Conservation (phyloP, 2,797 vertebrate genomes). For the Diplodus sargus region DNA sequence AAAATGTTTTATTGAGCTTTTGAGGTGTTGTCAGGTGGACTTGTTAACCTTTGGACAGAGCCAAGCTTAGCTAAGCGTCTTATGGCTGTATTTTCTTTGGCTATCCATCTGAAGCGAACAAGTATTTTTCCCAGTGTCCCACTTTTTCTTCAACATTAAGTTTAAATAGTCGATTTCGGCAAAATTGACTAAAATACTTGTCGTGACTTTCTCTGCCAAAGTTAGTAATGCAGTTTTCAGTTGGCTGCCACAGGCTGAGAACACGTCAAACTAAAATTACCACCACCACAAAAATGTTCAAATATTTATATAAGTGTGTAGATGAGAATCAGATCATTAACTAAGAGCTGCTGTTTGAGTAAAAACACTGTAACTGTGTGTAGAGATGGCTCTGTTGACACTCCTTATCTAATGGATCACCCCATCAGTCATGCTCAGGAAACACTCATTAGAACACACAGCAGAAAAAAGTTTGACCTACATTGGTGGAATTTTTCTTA, state of each 20-base stretch:
- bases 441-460: constrained; percentile 61
- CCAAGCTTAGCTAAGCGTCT: not conserved
- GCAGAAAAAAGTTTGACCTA: constrained; percentile 72
- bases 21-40: too few relatives aligned
- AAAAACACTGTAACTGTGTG: constrained; percentile 26
- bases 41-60: not conserved
- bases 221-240: not conserved
- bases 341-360: constrained; percentile 22
- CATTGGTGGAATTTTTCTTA: constrained; percentile 59
- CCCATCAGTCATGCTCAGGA: constrained; percentile 64
- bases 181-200: not conserved
- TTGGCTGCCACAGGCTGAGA: not conserved
- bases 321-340: constrained; percentile 4
- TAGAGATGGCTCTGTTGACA: constrained; percentile 58
- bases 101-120: not conserved
- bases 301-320: not conserved
- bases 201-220: not conserved
- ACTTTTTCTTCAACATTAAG: not conserved
- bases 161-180: too few relatives aligned
- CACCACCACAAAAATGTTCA: not conserved
- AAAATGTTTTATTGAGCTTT: too few relatives aligned
- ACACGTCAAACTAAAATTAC: not conserved
- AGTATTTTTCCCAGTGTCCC: not conserved
- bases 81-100: not conserved
- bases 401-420: constrained; percentile 67